A percentile compares a stretch with the other conserved stretches of the same genome.
Evolutionary conservation across 2,113 vertebrate species (phyloP).

Genomic region (Notarius quadriscutis): DNA sequence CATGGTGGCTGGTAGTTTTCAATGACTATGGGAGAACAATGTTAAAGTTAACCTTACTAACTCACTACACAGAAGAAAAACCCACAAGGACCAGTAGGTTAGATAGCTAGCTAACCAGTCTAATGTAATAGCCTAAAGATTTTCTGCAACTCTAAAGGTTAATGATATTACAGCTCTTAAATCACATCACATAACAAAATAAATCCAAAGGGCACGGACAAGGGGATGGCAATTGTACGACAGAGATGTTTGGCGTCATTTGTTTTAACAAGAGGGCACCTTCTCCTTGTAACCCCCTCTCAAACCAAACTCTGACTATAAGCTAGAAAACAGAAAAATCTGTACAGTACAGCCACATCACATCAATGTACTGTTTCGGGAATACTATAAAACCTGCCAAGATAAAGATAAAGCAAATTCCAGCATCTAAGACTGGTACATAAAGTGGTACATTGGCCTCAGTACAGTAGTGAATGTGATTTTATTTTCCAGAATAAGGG

Average conservation of each 20-base stretch:
- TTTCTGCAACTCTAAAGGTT: constrained; percentile 6
- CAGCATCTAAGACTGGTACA: background rate
- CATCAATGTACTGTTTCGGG: background rate
- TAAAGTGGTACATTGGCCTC: background rate
- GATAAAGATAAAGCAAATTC: background rate
- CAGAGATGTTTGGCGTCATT: background rate
- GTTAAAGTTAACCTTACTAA: background rate
- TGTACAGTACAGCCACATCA: background rate
- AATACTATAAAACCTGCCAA: background rate
- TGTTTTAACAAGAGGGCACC: background rate
- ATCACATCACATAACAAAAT: constrained; percentile 24
- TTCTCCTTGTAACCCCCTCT: background rate
- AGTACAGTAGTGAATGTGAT: background rate
- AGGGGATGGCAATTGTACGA: background rate
- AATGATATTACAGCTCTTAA: constrained; percentile 22
- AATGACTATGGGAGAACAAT: background rate
- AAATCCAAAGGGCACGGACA: constrained; percentile 2
- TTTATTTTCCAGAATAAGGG: background rate
- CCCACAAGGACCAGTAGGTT: background rate
- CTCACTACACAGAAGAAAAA: background rate
- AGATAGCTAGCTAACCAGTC: background rate
- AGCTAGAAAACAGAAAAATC: background rate
- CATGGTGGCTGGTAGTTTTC: background rate
- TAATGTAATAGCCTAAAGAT: constrained; percentile 1
- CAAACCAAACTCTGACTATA: background rate